Percentiles rank a stretch among this genome's conserved stretches.
Evolutionary conservation across 2,797 vertebrate genomes (phyloP).

Genomic region (Caiman crocodilus): DNA sequence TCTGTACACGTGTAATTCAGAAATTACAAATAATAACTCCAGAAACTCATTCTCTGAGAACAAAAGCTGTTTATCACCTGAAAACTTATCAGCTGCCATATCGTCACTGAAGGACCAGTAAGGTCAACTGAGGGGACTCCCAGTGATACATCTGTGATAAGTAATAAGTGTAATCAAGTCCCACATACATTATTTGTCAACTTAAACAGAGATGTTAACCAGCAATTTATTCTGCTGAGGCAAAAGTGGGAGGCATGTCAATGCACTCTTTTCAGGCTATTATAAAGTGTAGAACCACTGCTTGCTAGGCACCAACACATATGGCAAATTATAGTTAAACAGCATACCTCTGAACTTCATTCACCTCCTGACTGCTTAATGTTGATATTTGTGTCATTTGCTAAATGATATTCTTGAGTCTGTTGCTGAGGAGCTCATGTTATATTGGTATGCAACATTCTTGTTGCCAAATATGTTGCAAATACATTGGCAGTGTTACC

Average conservation of each 20-base stretch:
- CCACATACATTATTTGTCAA: neutral
- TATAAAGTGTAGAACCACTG: neutral
- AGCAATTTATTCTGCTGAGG: neutral
- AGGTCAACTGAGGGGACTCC: neutral
- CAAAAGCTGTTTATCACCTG: neutral
- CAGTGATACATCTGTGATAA: neutral
- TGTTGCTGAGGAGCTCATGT: neutral
- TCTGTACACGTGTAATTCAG: neutral
- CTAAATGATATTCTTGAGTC: neutral
- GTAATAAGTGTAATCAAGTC: neutral
- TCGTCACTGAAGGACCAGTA: neutral
- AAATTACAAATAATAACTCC: slow-evolving; percentile 1
- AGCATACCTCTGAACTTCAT: neutral
- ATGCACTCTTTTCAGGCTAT: neutral
- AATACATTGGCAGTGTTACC: neutral
- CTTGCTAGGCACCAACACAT: neutral
- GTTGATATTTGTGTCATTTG: neutral
- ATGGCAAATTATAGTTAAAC: neutral
- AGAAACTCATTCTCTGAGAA: neutral
- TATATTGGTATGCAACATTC: neutral
- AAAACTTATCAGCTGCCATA: neutral
- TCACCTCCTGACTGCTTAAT: neutral
- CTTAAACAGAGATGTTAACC: neutral
- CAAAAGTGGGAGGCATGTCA: neutral
- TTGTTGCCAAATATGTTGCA: neutral